Percentiles rank a stretch among this genome's conserved stretches.
phyloP scores from a whole-genome alignment of 2,888 invertebrate genomes.

The Leptogaster cylindrica region DNA sequence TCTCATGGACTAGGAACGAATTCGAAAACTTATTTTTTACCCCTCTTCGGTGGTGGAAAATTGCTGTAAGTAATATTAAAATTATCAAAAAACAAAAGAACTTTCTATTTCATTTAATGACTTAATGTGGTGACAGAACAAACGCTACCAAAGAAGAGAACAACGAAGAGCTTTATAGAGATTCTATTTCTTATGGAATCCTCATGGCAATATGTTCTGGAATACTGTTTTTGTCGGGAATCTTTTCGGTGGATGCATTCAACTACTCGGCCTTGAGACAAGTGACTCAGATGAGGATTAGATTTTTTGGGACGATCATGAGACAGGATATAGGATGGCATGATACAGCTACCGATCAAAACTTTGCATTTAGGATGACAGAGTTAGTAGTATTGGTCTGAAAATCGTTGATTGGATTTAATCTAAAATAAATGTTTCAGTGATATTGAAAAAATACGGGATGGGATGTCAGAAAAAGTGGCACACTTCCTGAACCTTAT shows the following conservation, averaged over 20 bases:
- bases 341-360: constrained; percentile 72
- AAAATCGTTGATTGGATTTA: not conserved
- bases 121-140: constrained; percentile 54
- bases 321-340: constrained; percentile 79
- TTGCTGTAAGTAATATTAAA: constrained; percentile 61
- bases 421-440: constrained; percentile 60
- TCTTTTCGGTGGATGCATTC: constrained; percentile 71
- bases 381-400: constrained; percentile 68
- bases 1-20: constrained; percentile 67
- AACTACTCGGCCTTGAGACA: constrained; percentile 71
- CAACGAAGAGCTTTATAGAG: constrained; percentile 68
- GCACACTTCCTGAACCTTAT: constrained; percentile 72
- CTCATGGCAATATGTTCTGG: constrained; percentile 67
- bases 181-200: constrained; percentile 72
- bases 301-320: constrained; percentile 69
- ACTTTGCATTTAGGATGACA: constrained; percentile 76
- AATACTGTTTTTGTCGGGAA: constrained; percentile 69
- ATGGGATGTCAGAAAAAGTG: constrained; percentile 85
- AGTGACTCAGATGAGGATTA: constrained; percentile 68
- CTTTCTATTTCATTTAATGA: not conserved
- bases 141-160: constrained; percentile 67
- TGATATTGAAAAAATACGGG: constrained; percentile 79
- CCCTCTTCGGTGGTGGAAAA: constrained; percentile 70
- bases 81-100: not conserved
- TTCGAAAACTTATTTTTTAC: constrained; percentile 66